phyloP scores from a whole-genome alignment of 2,797 vertebrate species.

The Anabacerthia variegaticeps region DNA sequence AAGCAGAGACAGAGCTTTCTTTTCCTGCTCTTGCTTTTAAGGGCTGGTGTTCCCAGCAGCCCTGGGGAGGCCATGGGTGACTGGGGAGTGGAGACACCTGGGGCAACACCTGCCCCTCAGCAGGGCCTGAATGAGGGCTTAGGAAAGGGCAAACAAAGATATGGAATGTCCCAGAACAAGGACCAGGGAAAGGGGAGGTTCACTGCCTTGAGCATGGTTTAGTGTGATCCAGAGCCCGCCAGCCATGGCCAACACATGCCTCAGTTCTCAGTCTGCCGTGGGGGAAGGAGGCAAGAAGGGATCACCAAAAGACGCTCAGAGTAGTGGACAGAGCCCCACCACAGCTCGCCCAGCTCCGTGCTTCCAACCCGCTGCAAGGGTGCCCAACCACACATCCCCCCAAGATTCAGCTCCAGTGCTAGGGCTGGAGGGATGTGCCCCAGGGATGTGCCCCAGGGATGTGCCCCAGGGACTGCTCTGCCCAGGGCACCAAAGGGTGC shows the following conservation, averaged over 20 bases:
- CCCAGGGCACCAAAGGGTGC: background rate
- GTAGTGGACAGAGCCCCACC: background rate
- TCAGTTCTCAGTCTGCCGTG: background rate
- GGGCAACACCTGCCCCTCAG: background rate
- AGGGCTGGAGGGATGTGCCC: background rate
- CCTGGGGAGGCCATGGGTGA: background rate
- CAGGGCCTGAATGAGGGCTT: background rate
- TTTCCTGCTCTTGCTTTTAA: background rate
- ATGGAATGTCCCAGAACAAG: background rate
- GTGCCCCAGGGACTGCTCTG: rapidly evolving
- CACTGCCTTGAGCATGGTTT: background rate
- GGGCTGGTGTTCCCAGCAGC: background rate
- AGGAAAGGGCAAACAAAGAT: rapidly evolving
- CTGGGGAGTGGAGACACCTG: background rate
- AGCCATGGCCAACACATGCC: background rate
- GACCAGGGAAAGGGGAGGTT: rapidly evolving
- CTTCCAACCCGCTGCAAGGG: rapidly evolving
- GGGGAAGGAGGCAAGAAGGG: background rate
- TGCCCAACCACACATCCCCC: background rate
- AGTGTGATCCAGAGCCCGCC: background rate
- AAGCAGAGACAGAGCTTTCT: rapidly evolving
- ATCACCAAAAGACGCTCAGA: background rate
- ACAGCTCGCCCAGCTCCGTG: background rate
- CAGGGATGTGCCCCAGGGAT: background rate
- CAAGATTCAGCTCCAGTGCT: background rate